Conservation (phyloP, 2,113 vertebrate genomes). For the Ptilorrhoa leucosticta region DNA sequence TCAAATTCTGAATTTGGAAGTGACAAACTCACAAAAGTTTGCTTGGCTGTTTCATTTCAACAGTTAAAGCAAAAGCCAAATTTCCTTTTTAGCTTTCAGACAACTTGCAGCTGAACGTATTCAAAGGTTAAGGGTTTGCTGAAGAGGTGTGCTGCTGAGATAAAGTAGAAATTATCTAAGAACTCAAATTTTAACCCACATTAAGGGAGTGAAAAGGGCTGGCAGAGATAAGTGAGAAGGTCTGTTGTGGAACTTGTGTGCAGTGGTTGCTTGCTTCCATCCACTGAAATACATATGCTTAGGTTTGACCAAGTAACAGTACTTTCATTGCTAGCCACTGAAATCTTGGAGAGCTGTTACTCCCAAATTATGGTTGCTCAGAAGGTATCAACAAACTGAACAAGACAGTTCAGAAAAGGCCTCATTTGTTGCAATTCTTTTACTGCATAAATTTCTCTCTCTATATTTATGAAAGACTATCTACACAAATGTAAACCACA, state of each 20-base stretch:
- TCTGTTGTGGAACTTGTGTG: not conserved
- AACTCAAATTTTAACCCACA: not conserved
- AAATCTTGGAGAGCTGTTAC: not conserved
- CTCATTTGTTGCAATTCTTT: not conserved
- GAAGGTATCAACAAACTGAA: not conserved
- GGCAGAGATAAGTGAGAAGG: not conserved
- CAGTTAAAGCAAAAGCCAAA: not conserved
- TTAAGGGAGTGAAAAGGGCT: not conserved
- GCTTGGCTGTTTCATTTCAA: constrained; percentile 9
- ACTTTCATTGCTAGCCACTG: not conserved
- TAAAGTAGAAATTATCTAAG: not conserved
- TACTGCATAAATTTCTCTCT: not conserved
- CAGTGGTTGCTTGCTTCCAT: not conserved
- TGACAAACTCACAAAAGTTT: constrained; percentile 22
- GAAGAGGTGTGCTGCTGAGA: not conserved
- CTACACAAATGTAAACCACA: not conserved
- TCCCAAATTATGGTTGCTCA: not conserved
- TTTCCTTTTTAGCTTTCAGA: not conserved
- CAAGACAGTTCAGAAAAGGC: not conserved
- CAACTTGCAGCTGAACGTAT: not conserved
- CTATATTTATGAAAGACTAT: not conserved
- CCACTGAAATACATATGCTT: not conserved
- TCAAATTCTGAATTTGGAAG: constrained; percentile 15
- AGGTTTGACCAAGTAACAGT: not conserved
- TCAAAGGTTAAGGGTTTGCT: not conserved